Evolutionary conservation across 2,113 vertebrate genomes (phyloP).

Genomic region (Catharus bicknelli): DNA sequence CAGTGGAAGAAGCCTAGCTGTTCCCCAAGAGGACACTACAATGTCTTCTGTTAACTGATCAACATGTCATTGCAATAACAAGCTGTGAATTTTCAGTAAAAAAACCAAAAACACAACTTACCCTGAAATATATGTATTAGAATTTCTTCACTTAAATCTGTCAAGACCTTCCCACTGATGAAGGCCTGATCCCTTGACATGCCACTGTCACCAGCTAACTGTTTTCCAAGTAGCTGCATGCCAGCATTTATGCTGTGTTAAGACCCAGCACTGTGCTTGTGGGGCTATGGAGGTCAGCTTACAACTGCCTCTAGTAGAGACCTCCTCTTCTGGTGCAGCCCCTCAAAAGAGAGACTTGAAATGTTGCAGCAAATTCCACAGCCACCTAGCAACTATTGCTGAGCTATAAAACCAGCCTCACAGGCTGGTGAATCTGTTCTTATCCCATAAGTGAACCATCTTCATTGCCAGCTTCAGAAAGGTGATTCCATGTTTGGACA

Average conservation of each 20-base stretch:
- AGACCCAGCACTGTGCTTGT: background rate
- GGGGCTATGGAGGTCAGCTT: background rate
- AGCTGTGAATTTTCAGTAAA: background rate
- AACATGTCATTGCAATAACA: background rate
- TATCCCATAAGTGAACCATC: accelerated
- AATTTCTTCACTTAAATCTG: background rate
- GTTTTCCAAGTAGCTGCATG: background rate
- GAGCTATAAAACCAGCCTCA: background rate
- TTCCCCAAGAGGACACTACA: background rate
- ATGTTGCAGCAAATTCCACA: accelerated
- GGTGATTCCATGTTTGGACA: accelerated
- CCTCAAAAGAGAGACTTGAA: background rate
- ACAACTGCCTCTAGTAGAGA: background rate
- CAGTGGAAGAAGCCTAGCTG: background rate
- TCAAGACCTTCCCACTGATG: background rate
- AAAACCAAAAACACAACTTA: background rate
- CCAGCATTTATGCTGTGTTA: background rate
- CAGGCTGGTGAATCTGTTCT: background rate
- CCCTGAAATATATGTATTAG: background rate
- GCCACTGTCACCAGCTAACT: background rate
- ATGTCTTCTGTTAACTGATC: background rate
- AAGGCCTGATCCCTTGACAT: background rate
- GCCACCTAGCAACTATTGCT: background rate
- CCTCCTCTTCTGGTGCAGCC: background rate
- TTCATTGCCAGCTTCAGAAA: background rate